Conservation (phyloP, 2,113 vertebrate genomes). For the Scophthalmus maximus region DNA sequence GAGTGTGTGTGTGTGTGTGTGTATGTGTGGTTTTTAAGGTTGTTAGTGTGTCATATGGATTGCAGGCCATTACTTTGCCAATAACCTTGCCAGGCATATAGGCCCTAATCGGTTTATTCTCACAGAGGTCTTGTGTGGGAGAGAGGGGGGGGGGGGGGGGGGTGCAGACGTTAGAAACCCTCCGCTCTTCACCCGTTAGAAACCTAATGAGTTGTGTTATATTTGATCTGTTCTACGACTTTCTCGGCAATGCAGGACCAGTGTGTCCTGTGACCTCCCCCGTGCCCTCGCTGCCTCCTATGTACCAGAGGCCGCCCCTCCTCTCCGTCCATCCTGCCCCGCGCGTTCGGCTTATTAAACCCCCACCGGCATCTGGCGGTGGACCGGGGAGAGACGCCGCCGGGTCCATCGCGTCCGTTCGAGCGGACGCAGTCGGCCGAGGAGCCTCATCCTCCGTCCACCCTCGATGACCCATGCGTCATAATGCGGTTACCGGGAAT, state of each 20-base stretch:
- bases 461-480: slow-evolving; percentile 80
- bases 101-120: slow-evolving; percentile 77
- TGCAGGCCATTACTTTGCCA: slow-evolving; percentile 40
- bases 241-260: slow-evolving; percentile 15
- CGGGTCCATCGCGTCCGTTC: slow-evolving; percentile 19
- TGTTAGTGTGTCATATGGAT: slow-evolving; percentile 28
- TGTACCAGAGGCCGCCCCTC: neutral
- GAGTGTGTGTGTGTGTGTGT: neutral
- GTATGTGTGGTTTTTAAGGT: slow-evolving; percentile 15
- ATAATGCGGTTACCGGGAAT: slow-evolving; percentile 86
- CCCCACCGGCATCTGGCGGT: slow-evolving; percentile 6
- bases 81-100: slow-evolving; percentile 72
- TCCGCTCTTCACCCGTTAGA: neutral
- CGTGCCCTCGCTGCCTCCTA: slow-evolving; percentile 3
- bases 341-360: neutral
- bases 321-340: neutral
- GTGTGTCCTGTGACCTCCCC: slow-evolving; percentile 53
- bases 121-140: too few relatives aligned
- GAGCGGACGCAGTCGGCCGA: slow-evolving; percentile 28
- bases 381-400: slow-evolving; percentile 10
- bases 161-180: neutral
- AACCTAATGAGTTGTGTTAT: neutral
- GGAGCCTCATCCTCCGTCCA: slow-evolving; percentile 58
- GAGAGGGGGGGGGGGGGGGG: too few relatives aligned
- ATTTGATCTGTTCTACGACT: slow-evolving; percentile 3